A percentile compares a stretch with the other conserved stretches of the same genome.
Evolutionary conservation across 1,140 invertebrate species (phyloP).

Genomic region (Medauroidea extradentata): DNA sequence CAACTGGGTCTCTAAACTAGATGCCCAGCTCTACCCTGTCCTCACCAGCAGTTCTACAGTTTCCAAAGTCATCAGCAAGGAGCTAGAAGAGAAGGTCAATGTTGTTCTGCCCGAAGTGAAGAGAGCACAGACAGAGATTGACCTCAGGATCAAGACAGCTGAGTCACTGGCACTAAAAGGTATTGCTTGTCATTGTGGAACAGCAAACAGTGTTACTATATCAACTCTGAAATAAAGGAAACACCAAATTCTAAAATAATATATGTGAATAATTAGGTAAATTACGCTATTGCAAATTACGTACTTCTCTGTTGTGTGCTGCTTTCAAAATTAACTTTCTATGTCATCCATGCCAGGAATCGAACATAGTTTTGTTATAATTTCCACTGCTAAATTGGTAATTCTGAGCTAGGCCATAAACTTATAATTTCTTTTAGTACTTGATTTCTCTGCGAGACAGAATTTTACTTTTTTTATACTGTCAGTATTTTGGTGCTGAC

Average conservation of each 20-base stretch:
- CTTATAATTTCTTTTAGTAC: too few relatives aligned
- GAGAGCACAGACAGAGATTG: constrained; percentile 64
- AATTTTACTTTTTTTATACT: too few relatives aligned
- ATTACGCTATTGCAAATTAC: not conserved
- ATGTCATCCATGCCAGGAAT: too few relatives aligned
- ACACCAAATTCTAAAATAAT: not conserved
- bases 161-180: constrained; percentile 48
- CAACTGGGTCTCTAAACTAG: constrained; percentile 67
- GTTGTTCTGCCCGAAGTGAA: constrained; percentile 57
- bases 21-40: constrained; percentile 71
- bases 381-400: too few relatives aligned
- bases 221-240: not conserved
- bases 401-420: too few relatives aligned
- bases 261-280: too few relatives aligned
- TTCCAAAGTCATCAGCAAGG: constrained; percentile 48
- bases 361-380: too few relatives aligned
- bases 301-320: not conserved
- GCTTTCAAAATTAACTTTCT: not conserved
- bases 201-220: not conserved
- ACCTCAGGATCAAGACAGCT: constrained; percentile 61
- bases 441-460: too few relatives aligned
- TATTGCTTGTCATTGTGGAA: constrained; percentile 17
- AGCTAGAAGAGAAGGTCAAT: constrained; percentile 56
- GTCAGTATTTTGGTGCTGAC: too few relatives aligned
- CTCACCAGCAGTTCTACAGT: constrained; percentile 59